Base-by-base conservation (phyloP, 2,888 invertebrate genomes). In the Caenorhabditis angaria region DNA sequence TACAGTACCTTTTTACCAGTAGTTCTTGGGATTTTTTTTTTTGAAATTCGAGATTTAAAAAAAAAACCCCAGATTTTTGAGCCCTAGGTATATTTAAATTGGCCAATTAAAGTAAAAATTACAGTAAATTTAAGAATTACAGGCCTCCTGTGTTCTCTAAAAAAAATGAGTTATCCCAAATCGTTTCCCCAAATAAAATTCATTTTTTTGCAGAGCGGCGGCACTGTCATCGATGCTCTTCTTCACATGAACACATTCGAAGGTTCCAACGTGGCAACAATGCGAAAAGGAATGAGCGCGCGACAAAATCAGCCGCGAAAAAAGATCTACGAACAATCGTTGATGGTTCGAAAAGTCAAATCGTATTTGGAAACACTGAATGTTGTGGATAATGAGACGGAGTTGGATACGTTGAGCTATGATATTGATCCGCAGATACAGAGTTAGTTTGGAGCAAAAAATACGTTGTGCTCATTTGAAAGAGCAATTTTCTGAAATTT, bases 271-370 rank as follows among this genome's bases (percentile, higher is more conserved):
- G 82, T 84, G 20, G 84, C 85, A 22, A 84, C 84, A 5, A 84
- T 85, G 78, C 69, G 83, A 29, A 83, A 82, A 61, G 69, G 71
- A 41, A 69, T 66, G 60, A 68, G 75, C 47, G 66, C 60, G 2
- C 64, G 67, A 53, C 64, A 74, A 29, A 78, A 67, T 50, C 82
- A 82, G 53, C 82, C 82, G 20, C 59, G 81, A 32, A 82, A 82
- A 50, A 82, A 82, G 63, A 73, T 87, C 28, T 88, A 87, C 70
- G 87, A 87, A 61, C 86, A 86, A 89, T 95, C 97, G 32, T 95
- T 97, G 90, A 97, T 97, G 97, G 95, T 96, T 65, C 91, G 97
- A 32, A 91, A 96, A 65, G 97, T 97, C 5, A 95, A 97, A 88
- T 94, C 97, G 2, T 99, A 99, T 89, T 91, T 99, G 70, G 93